Conservation (phyloP, 2,888 invertebrate species). For the Lepeophtheirus nordmannii region DNA sequence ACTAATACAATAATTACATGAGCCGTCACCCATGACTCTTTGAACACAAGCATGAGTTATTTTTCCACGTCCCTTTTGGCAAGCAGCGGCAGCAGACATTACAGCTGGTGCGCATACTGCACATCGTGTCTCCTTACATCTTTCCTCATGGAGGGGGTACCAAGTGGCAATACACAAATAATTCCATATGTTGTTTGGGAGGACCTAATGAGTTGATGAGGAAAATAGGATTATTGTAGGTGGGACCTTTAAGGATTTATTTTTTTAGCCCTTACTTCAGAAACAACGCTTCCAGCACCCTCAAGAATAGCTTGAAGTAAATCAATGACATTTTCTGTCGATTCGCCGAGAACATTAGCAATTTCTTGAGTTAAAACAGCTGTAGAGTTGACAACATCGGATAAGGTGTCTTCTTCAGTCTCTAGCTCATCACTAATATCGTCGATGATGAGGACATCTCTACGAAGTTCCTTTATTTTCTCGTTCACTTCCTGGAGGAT, state of each 20-base stretch:
- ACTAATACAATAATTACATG: constrained; percentile 12
- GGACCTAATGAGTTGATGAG: background rate
- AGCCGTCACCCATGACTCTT: constrained; percentile 14
- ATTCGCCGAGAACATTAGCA: background rate
- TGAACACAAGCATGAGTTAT: constrained; percentile 4
- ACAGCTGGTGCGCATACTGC: constrained; percentile 12
- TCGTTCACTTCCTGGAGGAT: background rate
- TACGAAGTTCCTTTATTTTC: too few relatives aligned
- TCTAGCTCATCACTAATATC: background rate
- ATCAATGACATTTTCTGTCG: constrained; percentile 1
- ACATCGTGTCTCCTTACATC: background rate
- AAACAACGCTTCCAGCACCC: constrained; percentile 1
- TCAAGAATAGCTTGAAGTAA: constrained; percentile 3
- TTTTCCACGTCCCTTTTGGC: background rate
- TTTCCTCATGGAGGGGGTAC: constrained; percentile 17
- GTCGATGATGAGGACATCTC: background rate
- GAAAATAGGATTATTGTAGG: background rate
- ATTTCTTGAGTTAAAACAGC: background rate
- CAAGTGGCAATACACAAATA: constrained; percentile 16
- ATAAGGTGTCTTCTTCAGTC: background rate
- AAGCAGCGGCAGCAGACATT: constrained; percentile 2
- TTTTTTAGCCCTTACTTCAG: background rate
- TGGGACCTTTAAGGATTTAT: background rate
- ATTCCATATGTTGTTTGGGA: constrained; percentile 1
- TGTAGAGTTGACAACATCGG: constrained; percentile 1